These are phyloP conservation scores for Ditylenchus dipsaci DNA, from an alignment of 1,140 invertebrate genomes.

Conservation along the genomic window DNA sequence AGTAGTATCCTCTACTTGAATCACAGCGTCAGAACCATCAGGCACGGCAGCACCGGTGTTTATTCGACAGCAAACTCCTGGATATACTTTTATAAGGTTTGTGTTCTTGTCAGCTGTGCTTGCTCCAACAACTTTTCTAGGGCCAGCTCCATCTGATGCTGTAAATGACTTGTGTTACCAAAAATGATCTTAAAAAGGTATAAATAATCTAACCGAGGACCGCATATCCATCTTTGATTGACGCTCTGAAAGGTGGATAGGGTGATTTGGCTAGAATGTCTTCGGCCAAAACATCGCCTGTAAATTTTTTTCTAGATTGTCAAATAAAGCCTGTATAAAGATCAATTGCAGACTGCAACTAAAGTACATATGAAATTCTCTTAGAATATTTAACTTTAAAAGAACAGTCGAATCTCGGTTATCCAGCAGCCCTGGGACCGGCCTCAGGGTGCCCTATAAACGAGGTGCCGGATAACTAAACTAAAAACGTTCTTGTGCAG, in stretches of 20 bases:
- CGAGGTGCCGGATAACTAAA: too few relatives aligned
- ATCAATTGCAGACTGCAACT: not conserved
- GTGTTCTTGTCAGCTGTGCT: not conserved
- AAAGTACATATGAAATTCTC: too few relatives aligned
- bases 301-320: not conserved
- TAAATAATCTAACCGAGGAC: constrained; percentile 29
- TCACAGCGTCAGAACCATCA: constrained; percentile 43
- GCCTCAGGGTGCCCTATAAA: too few relatives aligned
- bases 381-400: too few relatives aligned
- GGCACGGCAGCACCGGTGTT: constrained; percentile 42
- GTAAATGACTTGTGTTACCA: not conserved
- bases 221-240: constrained; percentile 50
- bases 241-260: constrained; percentile 27
- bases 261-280: constrained; percentile 10
- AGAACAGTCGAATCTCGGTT: too few relatives aligned
- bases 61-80: constrained; percentile 38
- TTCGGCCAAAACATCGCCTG: constrained; percentile 32
- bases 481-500: too few relatives aligned
- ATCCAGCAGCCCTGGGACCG: too few relatives aligned
- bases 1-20: constrained; percentile 41
- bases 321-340: not conserved
- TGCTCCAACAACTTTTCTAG: constrained; percentile 24
- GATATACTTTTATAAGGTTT: not conserved
- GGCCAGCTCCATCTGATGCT: constrained; percentile 30
- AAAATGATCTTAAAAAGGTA: not conserved